These are phyloP conservation scores for Diorhabda elongata DNA, from an alignment of 1,140 invertebrate genomes.

Conservation along the genomic window DNA sequence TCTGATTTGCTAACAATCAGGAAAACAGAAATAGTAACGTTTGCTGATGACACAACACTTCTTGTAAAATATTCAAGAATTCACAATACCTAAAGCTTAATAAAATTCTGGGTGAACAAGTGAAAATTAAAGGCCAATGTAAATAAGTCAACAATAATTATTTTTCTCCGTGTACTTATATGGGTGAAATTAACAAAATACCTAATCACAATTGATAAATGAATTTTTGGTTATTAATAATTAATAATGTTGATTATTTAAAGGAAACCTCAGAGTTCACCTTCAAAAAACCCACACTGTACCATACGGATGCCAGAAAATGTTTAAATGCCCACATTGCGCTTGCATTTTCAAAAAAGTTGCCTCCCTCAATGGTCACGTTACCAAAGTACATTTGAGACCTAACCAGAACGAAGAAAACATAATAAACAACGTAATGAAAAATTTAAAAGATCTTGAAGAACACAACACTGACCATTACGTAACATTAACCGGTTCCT, in stretches of 20 bases:
- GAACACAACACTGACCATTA: slow-evolving; percentile 10
- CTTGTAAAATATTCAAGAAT: too few species aligned
- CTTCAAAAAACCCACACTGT: slow-evolving; percentile 65
- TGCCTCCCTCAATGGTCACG: slow-evolving; percentile 67
- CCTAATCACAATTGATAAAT: too few species aligned
- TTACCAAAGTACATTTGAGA: slow-evolving; percentile 49
- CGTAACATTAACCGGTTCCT: slow-evolving; percentile 9
- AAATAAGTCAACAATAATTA: too few species aligned
- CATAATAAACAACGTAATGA: slow-evolving; percentile 25
- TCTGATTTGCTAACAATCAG: too few species aligned
- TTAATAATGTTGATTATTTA: slow-evolving; percentile 10
- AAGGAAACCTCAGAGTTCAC: slow-evolving; percentile 66
- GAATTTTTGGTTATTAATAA: neutral
- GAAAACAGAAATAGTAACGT: too few species aligned
- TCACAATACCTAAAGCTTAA: too few species aligned
- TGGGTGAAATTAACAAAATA: too few species aligned
- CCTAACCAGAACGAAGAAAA: slow-evolving; percentile 16
- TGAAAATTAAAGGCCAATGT: too few species aligned
- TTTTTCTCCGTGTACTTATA: too few species aligned
- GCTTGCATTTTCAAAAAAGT: slow-evolving; percentile 67
- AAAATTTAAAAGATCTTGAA: slow-evolving; percentile 34
- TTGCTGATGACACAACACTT: too few species aligned
- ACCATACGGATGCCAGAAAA: slow-evolving; percentile 49
- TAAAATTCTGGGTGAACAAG: too few species aligned
- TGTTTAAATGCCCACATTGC: slow-evolving; percentile 64